Evolutionary conservation across 2,797 vertebrate genomes (phyloP).

Genomic region (Psittacula derbiana): DNA sequence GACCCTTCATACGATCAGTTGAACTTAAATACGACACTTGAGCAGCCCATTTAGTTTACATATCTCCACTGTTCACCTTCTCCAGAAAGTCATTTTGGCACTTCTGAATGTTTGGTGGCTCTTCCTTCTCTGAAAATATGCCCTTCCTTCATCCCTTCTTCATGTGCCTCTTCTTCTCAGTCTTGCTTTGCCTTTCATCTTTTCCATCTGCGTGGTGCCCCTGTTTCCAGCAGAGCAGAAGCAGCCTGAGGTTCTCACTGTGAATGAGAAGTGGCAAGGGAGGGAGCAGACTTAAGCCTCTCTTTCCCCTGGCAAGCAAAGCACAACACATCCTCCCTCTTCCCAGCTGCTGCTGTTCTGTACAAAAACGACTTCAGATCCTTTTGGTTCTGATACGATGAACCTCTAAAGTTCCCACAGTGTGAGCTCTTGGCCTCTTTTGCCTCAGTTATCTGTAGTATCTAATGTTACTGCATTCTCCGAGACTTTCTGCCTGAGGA

Average conservation of each 20-base stretch:
- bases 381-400: background rate
- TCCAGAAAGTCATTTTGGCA: background rate
- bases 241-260: background rate
- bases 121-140: background rate
- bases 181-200: background rate
- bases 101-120: background rate
- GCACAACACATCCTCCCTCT: background rate
- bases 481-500: background rate
- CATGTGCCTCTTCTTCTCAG: background rate
- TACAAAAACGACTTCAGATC: background rate
- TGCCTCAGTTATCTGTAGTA: background rate
- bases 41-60: background rate
- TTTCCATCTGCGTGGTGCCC: background rate
- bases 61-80: background rate
- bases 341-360: background rate
- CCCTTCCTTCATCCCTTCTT: background rate
- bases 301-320: background rate
- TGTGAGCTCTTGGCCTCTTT: background rate
- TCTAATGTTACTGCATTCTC: background rate
- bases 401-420: background rate
- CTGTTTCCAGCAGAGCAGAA: background rate
- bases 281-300: background rate
- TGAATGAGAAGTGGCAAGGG: background rate
- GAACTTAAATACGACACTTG: background rate
- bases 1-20: background rate